Evolutionary conservation across 2,888 invertebrate genomes (phyloP), one percentile per base, ranked within the genome.

Genomic region (Pyralis farinalis): DNA sequence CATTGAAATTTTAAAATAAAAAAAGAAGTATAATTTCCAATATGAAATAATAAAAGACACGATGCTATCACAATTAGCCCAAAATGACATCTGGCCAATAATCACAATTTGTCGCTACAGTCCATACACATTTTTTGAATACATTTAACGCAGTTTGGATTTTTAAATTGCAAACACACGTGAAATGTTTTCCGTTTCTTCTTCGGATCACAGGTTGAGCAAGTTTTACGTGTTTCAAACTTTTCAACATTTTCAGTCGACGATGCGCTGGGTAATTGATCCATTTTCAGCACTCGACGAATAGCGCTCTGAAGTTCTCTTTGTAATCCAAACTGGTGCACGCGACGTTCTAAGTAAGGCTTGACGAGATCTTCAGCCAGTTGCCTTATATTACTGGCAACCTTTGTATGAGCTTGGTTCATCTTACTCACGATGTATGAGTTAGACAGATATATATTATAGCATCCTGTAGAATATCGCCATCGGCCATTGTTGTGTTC

Each of bases 401-500:
- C 38, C 32, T 35, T 42, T 30, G 9, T 25, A 33, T 42, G 40
- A 37, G 36, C 27, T 39, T 42, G 42, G 12, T 33, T 31, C 37
- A 33, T 37, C 1, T 16, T 28, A 22, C 32, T 37, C 8, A 42
- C 8, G 16, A 28, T 28, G 29, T 37, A 37, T 35, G 38, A 12
- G 37, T 48, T 44, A 32, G 30, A 27, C 21, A 25, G 33, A 38
- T 37, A 35, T 12, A 46, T 12, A 32, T 47, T 30, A n/a, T 5
- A 44, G 22, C 28, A 47, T 34, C 32, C 39, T 39, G 20, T 44
- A 46, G 12, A 43, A 46, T 2, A 46, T 16, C 20, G 22, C 40
- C 42, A 47, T 37, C 20, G 47, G 47, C 44, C 47, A 48, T 16
- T 44, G 33, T 7, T 31, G 31, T 1, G 45, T 50, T 3, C 46